Evolutionary conservation across 2,888 invertebrate genomes (phyloP), one percentile per base, ranked within the genome.

Genomic region (Synergus umbraculus): DNA sequence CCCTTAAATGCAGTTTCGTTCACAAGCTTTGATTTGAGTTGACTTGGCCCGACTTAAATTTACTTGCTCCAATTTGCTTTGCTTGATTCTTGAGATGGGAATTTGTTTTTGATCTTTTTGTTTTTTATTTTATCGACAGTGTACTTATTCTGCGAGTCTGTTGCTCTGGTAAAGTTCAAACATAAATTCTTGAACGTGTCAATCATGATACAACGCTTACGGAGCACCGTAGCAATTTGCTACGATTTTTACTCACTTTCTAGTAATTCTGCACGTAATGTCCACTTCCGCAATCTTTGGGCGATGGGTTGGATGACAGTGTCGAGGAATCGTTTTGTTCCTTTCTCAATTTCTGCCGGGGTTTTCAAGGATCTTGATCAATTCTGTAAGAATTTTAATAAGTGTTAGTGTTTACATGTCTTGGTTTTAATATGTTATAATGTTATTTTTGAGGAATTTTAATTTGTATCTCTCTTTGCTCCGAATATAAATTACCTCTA

Each of bases 291-390:
- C 54, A 54, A 54, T 73, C 41, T 73, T 41, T 13, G n/a, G n/a
- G 29, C 73, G n/a, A 73, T 54, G 54, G 37, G n/a, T 69, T 54
- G 73, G 54, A 41, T 49, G 73, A 54, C 37, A 54, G 29, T 54
- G 41, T 41, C n/a, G 54, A 73, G 41, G 12, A 73, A 73, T 54
- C 54, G 12, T 73, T 37, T 54, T n/a, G n/a, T 54, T 37, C 73
- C 73, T 37, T 73, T 73, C 54, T 73, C 73, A 73, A 58, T 73
- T 73, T 49, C 73, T 29, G n/a, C 49, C 49, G 41, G 73, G 15
- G 29, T 73, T 54, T 41, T 7, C 54, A 73, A 73, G 54, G 54
- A 54, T 49, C 46, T 69, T 69, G 15, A 44, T 46, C 5, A 29
- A 10, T 22, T 63, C 18, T 22, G 63, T 63, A 63, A 63, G 63